Evolutionary conservation across 2,888 invertebrate species (phyloP).

Genomic region (Altica lythri): DNA sequence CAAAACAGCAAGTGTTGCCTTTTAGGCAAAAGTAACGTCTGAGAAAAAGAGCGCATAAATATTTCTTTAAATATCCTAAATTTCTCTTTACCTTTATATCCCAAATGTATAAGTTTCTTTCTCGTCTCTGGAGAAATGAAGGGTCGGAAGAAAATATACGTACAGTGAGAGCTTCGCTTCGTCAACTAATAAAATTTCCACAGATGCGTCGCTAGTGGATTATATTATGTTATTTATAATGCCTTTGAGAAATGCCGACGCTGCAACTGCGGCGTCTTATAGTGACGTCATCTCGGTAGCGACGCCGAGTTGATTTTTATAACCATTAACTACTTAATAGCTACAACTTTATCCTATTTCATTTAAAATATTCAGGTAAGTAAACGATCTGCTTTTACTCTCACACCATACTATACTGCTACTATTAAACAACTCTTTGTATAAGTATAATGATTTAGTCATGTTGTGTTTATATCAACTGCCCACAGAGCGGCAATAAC

Average conservation of each 20-base stretch:
- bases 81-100: slow-evolving; percentile 5
- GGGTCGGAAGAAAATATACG: slow-evolving; percentile 5
- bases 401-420: slow-evolving; percentile 1
- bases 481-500: slow-evolving; percentile 14
- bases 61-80: slow-evolving; percentile 5
- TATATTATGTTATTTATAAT: slow-evolving; percentile 56
- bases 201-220: slow-evolving; percentile 54
- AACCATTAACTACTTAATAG: too few relatives aligned
- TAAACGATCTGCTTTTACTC: too few relatives aligned
- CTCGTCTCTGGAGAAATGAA: slow-evolving; percentile 1
- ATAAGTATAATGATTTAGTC: slow-evolving; percentile 1
- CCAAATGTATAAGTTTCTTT: background rate
- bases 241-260: slow-evolving; percentile 48
- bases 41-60: slow-evolving; percentile 5
- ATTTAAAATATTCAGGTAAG: too few relatives aligned
- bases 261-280: slow-evolving; percentile 25
- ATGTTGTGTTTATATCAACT: slow-evolving; percentile 13
- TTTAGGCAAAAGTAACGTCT: too few relatives aligned
- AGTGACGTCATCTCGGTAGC: slow-evolving; percentile 13
- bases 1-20: too few relatives aligned
- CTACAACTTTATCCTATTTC: too few relatives aligned
- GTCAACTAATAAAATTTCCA: slow-evolving; percentile 55
- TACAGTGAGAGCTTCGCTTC: slow-evolving; percentile 39
- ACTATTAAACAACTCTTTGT: background rate
- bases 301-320: too few relatives aligned